Base-by-base conservation (phyloP, 2,797 vertebrate genomes). In the Muraenolepis orangiensis region DNA sequence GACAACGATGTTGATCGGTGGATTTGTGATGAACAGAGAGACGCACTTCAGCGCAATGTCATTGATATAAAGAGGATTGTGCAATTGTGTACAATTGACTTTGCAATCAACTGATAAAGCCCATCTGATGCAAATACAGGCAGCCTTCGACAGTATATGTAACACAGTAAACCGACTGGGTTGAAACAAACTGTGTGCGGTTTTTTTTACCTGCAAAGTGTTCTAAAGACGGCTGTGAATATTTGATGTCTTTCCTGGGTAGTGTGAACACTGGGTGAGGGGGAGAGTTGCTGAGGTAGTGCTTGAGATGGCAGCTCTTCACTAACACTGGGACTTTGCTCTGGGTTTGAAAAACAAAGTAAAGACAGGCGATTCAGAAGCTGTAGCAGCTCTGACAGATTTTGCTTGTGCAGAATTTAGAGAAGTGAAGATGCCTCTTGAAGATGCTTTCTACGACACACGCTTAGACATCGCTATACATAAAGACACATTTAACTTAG, bases 181-280 rank as follows among this genome's bases (percentile, higher is more conserved):
- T 10, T 77, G 72, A 87, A 89, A 85, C 69, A 68, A 69, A 83
- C 68, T 34, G 34, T 64, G 34, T 85, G 81, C 86, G 86, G n/a
- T n/a, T n/a, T 87, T 92, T 92, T 87, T 88, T 86, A 40, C 46
- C 79, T 61, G 69, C 11, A 74, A 82, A 66, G 83, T 87, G 92
- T 91, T 89, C 74, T 66, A 61, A 80, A 86, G 82, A 78, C 78
- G 78, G 85, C 80, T 80, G 71, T 83, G 76, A 84, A 88, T 87
- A 84, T 89, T 84, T 89, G 81, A 90, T 89, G 80, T 75, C 70
- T 84, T 79, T 70, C 72, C 75, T 86, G 78, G 66, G 79, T 80
- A 76, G 82, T 75, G 78, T 81, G 74, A 72, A 81, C 32, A 66
- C 74, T 40, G 77, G 68, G 76, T 85, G 71, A 85, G 70, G 38